Conservation (phyloP, 2,797 vertebrate genomes). For the Myotis daubentonii region DNA sequence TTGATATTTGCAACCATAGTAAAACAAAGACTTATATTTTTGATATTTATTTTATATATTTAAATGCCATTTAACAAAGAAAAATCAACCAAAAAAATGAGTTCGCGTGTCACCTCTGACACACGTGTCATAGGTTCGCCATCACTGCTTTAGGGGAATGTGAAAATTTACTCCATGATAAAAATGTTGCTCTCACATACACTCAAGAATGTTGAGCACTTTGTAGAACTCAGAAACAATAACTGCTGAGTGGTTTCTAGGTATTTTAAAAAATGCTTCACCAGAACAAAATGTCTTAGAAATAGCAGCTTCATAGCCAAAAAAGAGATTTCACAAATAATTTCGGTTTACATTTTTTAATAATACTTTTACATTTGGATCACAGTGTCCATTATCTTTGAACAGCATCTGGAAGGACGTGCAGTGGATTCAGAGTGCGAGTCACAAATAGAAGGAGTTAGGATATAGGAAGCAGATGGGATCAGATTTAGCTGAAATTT, state of each 20-base stretch:
- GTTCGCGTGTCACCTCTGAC: too few relatives aligned
- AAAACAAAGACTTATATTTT: too few relatives aligned
- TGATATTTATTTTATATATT: too few relatives aligned
- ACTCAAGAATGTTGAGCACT: neutral
- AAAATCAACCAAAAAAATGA: too few relatives aligned
- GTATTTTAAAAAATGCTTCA: slow-evolving; percentile 46
- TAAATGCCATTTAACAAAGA: too few relatives aligned
- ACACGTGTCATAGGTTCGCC: too few relatives aligned
- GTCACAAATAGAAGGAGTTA: neutral
- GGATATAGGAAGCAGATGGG: slow-evolving; percentile 17
- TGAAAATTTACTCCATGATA: neutral
- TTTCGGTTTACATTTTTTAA: slow-evolving; percentile 13
- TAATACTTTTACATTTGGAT: slow-evolving; percentile 36
- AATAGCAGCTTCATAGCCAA: neutral
- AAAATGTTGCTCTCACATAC: neutral
- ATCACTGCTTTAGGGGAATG: neutral
- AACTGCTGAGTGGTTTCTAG: slow-evolving; percentile 16
- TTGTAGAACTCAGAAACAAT: neutral
- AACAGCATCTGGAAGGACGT: slow-evolving; percentile 40
- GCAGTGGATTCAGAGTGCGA: neutral
- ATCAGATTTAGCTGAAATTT: neutral
- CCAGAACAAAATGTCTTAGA: slow-evolving; percentile 7
- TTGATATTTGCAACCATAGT: too few relatives aligned
- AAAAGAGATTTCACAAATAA: slow-evolving; percentile 23
- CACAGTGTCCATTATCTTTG: slow-evolving; percentile 32